Evolutionary conservation across 1,140 invertebrate species (phyloP).

Genomic region (Trichonephila clavata): DNA sequence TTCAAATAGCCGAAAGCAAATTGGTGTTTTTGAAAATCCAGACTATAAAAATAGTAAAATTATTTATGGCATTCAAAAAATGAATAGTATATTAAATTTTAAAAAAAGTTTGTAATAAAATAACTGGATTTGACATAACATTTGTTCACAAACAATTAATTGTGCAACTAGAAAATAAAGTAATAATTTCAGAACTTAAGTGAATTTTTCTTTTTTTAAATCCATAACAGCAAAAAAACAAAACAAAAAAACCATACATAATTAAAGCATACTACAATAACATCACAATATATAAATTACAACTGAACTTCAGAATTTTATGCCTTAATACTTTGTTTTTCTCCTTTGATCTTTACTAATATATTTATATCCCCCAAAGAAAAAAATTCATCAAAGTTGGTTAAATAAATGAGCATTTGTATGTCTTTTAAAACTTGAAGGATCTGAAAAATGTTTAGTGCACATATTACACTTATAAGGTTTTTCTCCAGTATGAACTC

Average conservation of each 20-base stretch:
- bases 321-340: neutral
- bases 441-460: neutral
- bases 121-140: too few relatives aligned
- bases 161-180: too few relatives aligned
- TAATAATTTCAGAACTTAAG: too few relatives aligned
- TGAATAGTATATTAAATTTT: too few relatives aligned
- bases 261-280: neutral
- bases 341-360: neutral
- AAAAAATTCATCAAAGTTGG: neutral
- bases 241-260: neutral
- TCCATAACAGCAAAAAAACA: neutral
- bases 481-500: neutral
- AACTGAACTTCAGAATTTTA: neutral
- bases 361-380: neutral
- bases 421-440: slow-evolving; percentile 8
- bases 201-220: too few relatives aligned
- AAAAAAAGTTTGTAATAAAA: too few relatives aligned
- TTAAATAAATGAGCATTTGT: neutral
- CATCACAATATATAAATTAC: neutral
- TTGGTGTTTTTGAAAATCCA: too few relatives aligned
- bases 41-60: too few relatives aligned
- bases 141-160: too few relatives aligned
- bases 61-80: too few relatives aligned
- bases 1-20: too few relatives aligned
- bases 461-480: neutral